A percentile compares a stretch with the other conserved stretches of the same genome.
phyloP scores from a whole-genome alignment of 2,797 vertebrate genomes.

The Muscicapa comitata region DNA sequence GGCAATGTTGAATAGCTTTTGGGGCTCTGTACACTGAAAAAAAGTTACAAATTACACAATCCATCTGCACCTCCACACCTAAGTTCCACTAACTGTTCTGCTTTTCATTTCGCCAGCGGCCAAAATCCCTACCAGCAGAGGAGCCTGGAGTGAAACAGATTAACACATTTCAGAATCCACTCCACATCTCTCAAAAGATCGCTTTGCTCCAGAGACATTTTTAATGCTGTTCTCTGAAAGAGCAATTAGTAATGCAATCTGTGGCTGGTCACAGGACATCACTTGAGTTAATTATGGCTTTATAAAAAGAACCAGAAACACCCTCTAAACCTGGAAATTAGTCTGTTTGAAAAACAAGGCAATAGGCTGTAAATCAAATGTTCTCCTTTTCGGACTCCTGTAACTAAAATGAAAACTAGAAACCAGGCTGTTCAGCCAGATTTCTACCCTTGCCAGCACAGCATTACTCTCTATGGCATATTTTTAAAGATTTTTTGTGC shows the following conservation, averaged over 20 bases:
- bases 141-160: background rate
- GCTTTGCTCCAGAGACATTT: background rate
- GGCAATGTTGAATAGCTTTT: conserved; percentile 92
- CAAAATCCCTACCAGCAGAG: background rate
- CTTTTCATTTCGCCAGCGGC: background rate
- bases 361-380: background rate
- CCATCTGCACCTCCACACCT: background rate
- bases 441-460: background rate
- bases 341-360: background rate
- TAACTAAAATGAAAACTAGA: background rate
- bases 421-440: background rate
- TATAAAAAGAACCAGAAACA: background rate
- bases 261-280: background rate
- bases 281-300: background rate
- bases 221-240: background rate
- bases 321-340: background rate
- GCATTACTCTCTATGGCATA: background rate
- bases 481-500: background rate
- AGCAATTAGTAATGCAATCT: background rate
- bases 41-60: background rate
- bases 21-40: conserved; percentile 84
- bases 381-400: background rate
- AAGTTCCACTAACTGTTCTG: background rate
- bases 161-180: background rate
- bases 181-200: background rate